phyloP scores from a whole-genome alignment of 2,888 invertebrate species.

The Ellobium chinense region DNA sequence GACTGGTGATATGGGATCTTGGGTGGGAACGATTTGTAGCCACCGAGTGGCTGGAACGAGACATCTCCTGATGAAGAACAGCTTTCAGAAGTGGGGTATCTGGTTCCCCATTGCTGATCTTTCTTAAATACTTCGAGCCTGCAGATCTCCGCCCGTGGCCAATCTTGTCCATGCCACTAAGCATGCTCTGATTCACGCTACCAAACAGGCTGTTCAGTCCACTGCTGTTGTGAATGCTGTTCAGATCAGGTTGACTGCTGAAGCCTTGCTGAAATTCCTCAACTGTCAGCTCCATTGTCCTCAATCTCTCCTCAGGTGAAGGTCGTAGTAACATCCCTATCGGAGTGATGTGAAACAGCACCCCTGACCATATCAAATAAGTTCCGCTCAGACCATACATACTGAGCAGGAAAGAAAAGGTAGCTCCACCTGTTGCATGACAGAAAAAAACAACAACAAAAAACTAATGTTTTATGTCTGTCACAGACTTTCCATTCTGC shows the following conservation, averaged over 20 bases:
- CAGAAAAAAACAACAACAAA: no score
- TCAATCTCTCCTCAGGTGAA: slow-evolving; percentile 37
- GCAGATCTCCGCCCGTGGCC: neutral
- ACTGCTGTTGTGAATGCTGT: slow-evolving; percentile 21
- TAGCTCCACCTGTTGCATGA: slow-evolving; percentile 18
- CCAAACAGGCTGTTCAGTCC: slow-evolving; percentile 20
- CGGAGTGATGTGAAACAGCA: slow-evolving; percentile 20
- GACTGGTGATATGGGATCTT: neutral
- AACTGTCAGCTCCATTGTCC: neutral
- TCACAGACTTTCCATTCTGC: no score
- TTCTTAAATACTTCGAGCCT: neutral
- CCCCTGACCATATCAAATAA: slow-evolving; percentile 38
- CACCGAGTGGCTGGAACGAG: slow-evolving; percentile 4
- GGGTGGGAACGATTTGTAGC: neutral
- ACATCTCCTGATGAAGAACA: neutral
- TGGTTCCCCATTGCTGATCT: neutral
- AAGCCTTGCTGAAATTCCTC: neutral
- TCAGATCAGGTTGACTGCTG: slow-evolving; percentile 6
- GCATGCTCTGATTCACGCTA: slow-evolving; percentile 29
- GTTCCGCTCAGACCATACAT: slow-evolving; percentile 34
- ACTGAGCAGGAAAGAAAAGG: slow-evolving; percentile 26
- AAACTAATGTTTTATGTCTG: no score
- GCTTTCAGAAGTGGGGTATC: slow-evolving; percentile 21
- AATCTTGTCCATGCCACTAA: slow-evolving; percentile 34
- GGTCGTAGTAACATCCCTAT: slow-evolving; percentile 30